These are phyloP conservation scores for Tiliqua scincoides DNA, from an alignment of 2,113 vertebrate species.

Conservation along the genomic window DNA sequence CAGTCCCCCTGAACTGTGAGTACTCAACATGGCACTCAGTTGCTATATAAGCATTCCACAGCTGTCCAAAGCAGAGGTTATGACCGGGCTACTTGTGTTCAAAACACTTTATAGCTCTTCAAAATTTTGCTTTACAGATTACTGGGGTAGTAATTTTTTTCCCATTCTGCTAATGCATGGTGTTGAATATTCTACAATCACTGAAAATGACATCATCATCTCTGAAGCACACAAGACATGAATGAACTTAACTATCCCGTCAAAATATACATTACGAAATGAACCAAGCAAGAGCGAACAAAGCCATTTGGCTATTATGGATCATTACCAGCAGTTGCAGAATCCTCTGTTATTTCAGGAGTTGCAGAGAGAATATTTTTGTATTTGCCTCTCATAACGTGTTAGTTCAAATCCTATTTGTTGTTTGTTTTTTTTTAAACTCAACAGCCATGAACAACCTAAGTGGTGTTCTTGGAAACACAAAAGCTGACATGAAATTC, in stretches of 20 bases:
- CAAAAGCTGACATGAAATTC: constrained; percentile 37
- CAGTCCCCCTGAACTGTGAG: neutral
- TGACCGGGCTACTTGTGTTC: neutral
- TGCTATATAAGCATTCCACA: neutral
- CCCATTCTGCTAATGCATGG: neutral
- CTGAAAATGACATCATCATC: constrained; percentile 31
- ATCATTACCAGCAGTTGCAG: constrained; percentile 36
- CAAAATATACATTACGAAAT: constrained; percentile 14
- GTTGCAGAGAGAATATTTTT: neutral
- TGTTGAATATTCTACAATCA: constrained; percentile 24
- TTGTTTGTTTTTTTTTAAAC: constrained; percentile 3
- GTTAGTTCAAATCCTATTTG: constrained; percentile 48
- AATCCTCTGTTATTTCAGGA: constrained; percentile 31
- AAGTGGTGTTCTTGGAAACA: constrained; percentile 46
- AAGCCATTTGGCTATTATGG: constrained; percentile 32
- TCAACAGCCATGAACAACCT: neutral
- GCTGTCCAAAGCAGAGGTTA: neutral
- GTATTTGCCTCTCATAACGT: constrained; percentile 34
- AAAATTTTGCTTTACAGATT: constrained; percentile 5
- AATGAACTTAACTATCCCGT: constrained; percentile 13
- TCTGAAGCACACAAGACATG: neutral
- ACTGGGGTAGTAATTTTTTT: neutral
- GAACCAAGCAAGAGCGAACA: constrained; percentile 2
- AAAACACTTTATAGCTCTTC: neutral
- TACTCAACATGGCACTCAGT: neutral